Base-by-base conservation (phyloP, 2,888 invertebrate species). In the Tenthredo amoena region DNA sequence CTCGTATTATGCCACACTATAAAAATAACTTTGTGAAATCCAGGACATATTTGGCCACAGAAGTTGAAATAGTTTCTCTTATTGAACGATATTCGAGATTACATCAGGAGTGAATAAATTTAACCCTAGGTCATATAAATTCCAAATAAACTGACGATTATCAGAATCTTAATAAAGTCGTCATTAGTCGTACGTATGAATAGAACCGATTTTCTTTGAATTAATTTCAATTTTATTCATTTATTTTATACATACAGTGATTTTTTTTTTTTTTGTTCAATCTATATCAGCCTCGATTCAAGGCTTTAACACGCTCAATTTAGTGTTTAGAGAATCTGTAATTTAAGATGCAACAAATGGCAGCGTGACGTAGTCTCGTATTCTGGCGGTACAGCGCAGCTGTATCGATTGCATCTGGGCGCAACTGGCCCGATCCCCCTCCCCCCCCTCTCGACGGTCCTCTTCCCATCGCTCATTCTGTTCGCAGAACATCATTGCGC, bases 351-450 rank as follows among this genome's bases (percentile, higher is more conserved):
- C 83, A 83, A 83, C 83, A 83, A 83, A 83, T 83, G 83, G 83
- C 55, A 83, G 47, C 50, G 83, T 83, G 83, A 83, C 83, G 83
- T 83, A 83, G 83, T 47, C 40, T 81, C 43, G 87, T 87, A 88
- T 87, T 87, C 87, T 87, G 87, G 86, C 86, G 87, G 86, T 88
- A 86, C 84, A 87, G 87, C 87, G 84, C 87, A 87, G 89, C 89
- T 90, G 87, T 89, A 91, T 91, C 87, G 89, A 91, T 91, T 90
- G 88, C 88, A 90, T 90, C 90, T 90, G 88, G 88, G 87, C 87
- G 85, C 85, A 86, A 84, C 84, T 87, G 85, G 86, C 85, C 58
- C 82, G 85, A 79, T 77, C 81, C 58, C 3, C 50, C 43, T 26
- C 50, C 10, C 77, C 34, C 9, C 55, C 34, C 10, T 40, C 74